Base-by-base conservation (phyloP, 1,140 invertebrate species). In the Amyelois transitella region DNA sequence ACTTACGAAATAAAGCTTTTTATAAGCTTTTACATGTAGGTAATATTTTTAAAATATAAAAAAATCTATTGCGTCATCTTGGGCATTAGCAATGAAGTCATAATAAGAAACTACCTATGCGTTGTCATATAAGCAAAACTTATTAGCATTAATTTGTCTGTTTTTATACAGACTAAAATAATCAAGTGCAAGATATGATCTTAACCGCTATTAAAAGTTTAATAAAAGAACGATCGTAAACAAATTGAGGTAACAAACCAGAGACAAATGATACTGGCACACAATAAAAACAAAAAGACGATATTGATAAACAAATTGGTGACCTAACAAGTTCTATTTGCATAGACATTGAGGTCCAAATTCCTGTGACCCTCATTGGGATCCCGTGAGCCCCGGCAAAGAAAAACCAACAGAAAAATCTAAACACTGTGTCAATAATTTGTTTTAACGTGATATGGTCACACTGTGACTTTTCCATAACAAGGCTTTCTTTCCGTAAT, bases 241-340 rank as follows among this genome's bases (percentile, higher is more conserved):
- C 17, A 45, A 45, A 18, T 45, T 19, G 7, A 19, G 6, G 6
- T 45, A 45, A 45, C 19, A 45, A 45, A 38, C 10, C 32, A 38
- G 49, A 52, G 25, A 52, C 48, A 52, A 52, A 58, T 53, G 12
- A 18, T 45, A 58, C 49, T 47, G 19, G 47, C 20, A n/a, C 12
- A 38, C 19, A 43, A 59, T 20, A 21, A 7, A 20, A 22, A 21
- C 6, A 48, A 12, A 10, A 12, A 28, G 12, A 28, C 12, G 12
- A 52, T 67, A 69, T 68, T 70, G 65, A 63, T 72, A 70, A 66
- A 63, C 63, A 71, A 67, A 76, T 76, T 66, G 62, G 50, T 28
- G 52, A 55, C 51, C 62, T 71, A 70, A 73, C 71, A 60, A 65
- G 63, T 69, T 75, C 67, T 75, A 72, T 72, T 75, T 61, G 59